A percentile compares a stretch with the other conserved stretches of the same genome.
Evolutionary conservation across 2,113 vertebrate genomes (phyloP).

Genomic region (Corythaeola cristata): DNA sequence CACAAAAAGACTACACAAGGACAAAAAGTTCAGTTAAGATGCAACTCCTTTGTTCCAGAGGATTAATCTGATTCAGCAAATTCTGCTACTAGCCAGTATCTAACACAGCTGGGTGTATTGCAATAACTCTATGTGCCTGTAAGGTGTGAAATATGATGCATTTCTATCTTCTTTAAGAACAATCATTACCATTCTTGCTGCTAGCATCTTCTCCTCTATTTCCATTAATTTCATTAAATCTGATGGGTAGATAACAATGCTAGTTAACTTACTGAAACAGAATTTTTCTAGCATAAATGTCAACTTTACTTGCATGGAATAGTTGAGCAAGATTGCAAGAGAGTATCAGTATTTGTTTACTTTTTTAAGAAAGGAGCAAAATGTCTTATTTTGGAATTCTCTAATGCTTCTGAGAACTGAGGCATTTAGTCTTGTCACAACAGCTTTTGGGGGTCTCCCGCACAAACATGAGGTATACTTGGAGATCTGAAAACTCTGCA

Average conservation of each 20-base stretch:
- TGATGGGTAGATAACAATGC: neutral
- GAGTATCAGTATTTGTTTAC: neutral
- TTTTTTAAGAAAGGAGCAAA: accelerated
- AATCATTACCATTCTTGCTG: accelerated
- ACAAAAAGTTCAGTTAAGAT: neutral
- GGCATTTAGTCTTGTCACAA: neutral
- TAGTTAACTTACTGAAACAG: neutral
- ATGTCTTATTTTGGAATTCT: neutral
- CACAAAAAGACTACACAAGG: neutral
- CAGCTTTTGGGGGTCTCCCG: neutral
- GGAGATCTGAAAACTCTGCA: neutral
- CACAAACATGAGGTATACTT: neutral
- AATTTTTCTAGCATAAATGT: neutral
- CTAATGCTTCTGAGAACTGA: neutral
- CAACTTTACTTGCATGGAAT: neutral
- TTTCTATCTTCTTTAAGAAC: neutral
- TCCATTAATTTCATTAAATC: neutral
- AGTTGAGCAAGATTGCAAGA: neutral
- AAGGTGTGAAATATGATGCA: neutral
- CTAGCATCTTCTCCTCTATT: neutral
- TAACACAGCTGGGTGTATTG: neutral
- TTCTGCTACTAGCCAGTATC: neutral
- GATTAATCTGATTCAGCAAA: neutral
- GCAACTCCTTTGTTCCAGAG: neutral
- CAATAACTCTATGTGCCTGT: neutral